Evolutionary conservation across 2,797 vertebrate species (phyloP).

Genomic region (Pseudomugil tenellus): DNA sequence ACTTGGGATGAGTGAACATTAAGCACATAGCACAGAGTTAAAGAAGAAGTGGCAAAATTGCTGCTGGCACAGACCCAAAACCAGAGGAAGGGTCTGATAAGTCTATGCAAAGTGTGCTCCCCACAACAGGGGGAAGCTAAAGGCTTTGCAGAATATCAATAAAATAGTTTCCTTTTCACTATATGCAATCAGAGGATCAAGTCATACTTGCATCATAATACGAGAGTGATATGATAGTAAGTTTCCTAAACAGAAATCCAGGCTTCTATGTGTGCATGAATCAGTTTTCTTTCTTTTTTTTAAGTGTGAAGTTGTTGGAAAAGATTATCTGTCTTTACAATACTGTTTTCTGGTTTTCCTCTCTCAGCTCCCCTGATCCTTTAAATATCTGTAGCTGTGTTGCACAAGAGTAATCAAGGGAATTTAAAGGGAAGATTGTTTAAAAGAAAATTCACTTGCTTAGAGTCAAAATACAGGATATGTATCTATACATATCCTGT

Average conservation of each 20-base stretch:
- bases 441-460: not conserved
- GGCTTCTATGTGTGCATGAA: not conserved
- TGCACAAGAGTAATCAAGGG: not conserved
- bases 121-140: constrained; percentile 5
- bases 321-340: not conserved
- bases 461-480: not conserved
- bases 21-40: constrained; percentile 52
- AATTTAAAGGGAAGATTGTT: not conserved
- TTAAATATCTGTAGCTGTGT: not conserved
- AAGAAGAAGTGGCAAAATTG: constrained; percentile 32
- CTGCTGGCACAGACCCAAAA: constrained; percentile 54
- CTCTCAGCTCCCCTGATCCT: not conserved
- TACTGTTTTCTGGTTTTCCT: not conserved
- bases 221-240: not conserved
- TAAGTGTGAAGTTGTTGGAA: not conserved
- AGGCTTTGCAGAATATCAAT: constrained; percentile 10
- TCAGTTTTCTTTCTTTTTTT: not conserved
- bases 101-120: constrained; percentile 23
- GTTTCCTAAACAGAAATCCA: not conserved
- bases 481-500: too few relatives aligned
- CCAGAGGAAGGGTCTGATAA: constrained; percentile 38
- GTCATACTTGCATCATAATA: not conserved
- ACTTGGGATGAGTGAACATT: constrained; percentile 57
- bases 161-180: not conserved
- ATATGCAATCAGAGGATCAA: constrained; percentile 4